Percentiles rank a stretch among this genome's conserved stretches.
These are phyloP conservation scores for Leptinotarsa undecemlineata DNA, from an alignment of 1,140 invertebrate genomes.

Conservation along the genomic window DNA sequence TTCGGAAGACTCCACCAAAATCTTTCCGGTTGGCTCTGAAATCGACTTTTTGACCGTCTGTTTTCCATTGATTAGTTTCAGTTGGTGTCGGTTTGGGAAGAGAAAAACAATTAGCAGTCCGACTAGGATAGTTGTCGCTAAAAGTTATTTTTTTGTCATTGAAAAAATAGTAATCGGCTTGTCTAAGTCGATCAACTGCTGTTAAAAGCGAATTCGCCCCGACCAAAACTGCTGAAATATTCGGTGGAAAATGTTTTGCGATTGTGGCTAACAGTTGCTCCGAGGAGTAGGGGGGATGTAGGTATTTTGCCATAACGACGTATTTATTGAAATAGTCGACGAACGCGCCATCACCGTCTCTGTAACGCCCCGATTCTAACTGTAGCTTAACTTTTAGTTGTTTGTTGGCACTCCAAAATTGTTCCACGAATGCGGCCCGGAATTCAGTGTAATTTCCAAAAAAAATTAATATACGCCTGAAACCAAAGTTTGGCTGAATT, in stretches of 20 bases:
- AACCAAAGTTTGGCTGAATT: conserved; percentile 3
- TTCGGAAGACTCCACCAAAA: neutral
- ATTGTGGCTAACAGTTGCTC: neutral
- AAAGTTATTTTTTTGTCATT: neutral
- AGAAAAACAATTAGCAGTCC: too few relatives aligned
- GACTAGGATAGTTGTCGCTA: neutral
- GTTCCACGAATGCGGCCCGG: neutral
- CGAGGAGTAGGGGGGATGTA: neutral
- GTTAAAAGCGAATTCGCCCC: neutral
- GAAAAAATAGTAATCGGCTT: neutral
- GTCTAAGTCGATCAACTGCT: conserved; percentile 1
- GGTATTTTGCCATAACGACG: neutral
- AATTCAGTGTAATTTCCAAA: neutral
- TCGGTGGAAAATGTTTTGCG: neutral
- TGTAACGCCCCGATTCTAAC: conserved; percentile 3
- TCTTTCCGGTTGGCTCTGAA: neutral
- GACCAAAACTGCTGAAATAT: neutral
- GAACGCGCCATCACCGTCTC: neutral
- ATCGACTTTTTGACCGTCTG: neutral
- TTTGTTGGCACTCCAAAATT: neutral
- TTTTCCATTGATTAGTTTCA: neutral
- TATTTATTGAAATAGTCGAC: conserved; percentile 8
- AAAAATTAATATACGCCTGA: neutral
- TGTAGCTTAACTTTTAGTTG: neutral
- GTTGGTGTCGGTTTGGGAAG: neutral